phyloP scores from a whole-genome alignment of 2,888 invertebrate genomes.

The Caenorhabditis zanzibari region DNA sequence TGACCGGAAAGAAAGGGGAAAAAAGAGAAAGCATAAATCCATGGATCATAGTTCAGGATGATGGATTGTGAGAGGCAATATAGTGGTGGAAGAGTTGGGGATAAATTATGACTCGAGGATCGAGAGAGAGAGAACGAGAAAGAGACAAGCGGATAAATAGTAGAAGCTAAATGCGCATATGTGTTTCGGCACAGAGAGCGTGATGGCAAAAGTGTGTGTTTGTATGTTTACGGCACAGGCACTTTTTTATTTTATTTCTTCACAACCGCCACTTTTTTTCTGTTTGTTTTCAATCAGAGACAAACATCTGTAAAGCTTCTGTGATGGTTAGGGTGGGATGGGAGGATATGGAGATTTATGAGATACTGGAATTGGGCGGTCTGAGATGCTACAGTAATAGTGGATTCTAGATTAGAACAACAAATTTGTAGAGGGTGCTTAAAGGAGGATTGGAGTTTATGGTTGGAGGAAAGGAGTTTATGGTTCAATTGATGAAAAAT shows the following conservation, averaged over 20 bases:
- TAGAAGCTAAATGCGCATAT: conserved; percentile 47
- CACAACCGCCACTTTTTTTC: conserved; percentile 51
- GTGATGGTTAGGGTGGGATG: background rate
- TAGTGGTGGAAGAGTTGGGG: conserved; percentile 27
- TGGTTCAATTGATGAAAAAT: too few relatives aligned
- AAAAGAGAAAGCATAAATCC: conserved; percentile 8
- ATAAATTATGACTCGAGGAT: conserved; percentile 54
- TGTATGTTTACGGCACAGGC: conserved; percentile 55
- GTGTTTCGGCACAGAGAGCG: conserved; percentile 54
- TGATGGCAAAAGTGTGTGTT: conserved; percentile 47
- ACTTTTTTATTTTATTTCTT: conserved; percentile 42
- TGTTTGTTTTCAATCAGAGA: conserved; percentile 61
- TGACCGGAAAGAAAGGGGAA: background rate
- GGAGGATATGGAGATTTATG: conserved; percentile 16
- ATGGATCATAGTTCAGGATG: conserved; percentile 44
- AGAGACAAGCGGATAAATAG: conserved; percentile 20
- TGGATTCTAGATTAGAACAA: too few relatives aligned
- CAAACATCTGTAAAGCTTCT: conserved; percentile 60
- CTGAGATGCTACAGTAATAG: too few relatives aligned
- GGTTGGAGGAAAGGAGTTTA: too few relatives aligned
- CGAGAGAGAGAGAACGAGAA: conserved; percentile 27
- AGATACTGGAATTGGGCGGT: background rate
- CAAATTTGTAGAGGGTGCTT: too few relatives aligned
- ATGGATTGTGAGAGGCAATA: conserved; percentile 20
- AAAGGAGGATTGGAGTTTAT: too few relatives aligned